Base-by-base conservation (phyloP, 2,797 vertebrate species). In the Mormyrus hasselquistii region DNA sequence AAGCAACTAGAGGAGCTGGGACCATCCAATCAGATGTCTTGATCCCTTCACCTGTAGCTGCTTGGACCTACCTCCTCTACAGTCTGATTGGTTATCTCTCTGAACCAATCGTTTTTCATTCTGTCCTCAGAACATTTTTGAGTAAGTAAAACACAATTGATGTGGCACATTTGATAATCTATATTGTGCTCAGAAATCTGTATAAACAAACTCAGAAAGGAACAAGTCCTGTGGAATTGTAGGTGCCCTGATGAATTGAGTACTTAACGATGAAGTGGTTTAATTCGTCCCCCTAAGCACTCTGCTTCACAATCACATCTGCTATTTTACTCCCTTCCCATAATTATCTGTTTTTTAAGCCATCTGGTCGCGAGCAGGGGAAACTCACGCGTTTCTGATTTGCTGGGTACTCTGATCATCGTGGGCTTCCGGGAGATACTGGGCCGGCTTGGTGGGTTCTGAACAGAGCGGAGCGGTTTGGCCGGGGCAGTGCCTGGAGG, bases 401-500 rank as follows among this genome's bases (percentile, higher is more conserved):
- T 97, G 93, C 96, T 96, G 92, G 97, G 96, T 69, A 99, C 97
- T 92, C 97, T 95, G 93, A 99, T 99, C 91, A 98, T 97, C 88
- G 98, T 99, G 55, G 98, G 98, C 91, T 97, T 98, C 90, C 95
- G 96, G 22, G 93, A 90, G 53, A 94, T 0, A 88, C 91, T 92
- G 90, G 91, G 92, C 25, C 92, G 95, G 91, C 90, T 29, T 2
- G 91, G 88, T 90, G 90, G 92, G 52, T 94, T 93, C 57, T 47
- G 82, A 91, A 92, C 93, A 92, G 85, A 76, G 88, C 90, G 90
- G 90, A 93, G 96, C 50, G 87, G 94, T 94, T 95, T 97, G 88
- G 93, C 87, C 8, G 94, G 92, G 88, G 88, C 69, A 9, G 95
- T 95, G 88, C 91, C 95, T 95, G 89, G 44, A 65, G 89, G 91